Conservation (phyloP, 2,113 vertebrate genomes). For the Tilapia sparmanii region DNA sequence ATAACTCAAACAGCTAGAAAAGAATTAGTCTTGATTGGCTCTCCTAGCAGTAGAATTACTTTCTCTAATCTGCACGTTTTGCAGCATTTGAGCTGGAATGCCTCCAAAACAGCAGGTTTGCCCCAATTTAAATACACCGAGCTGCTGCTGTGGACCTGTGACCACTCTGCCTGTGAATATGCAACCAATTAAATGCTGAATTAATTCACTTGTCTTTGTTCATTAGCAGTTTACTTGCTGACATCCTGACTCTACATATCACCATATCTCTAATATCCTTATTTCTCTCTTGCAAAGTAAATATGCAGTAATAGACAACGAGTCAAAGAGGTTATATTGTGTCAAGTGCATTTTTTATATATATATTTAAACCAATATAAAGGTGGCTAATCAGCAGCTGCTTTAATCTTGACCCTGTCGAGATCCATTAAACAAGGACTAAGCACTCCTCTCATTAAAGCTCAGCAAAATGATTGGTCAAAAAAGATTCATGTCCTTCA, state of each 20-base stretch:
- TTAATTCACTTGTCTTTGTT: not conserved
- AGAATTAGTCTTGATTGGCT: not conserved
- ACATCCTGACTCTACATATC: not conserved
- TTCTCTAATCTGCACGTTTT: not conserved
- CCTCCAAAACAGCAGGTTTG: not conserved
- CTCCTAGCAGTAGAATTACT: not conserved
- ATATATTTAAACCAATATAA: not conserved
- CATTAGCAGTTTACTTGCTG: not conserved
- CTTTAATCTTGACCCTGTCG: not conserved
- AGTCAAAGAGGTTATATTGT: not conserved
- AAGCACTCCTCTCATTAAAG: not conserved
- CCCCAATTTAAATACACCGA: not conserved
- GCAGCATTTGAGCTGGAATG: not conserved
- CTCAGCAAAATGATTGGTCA: not conserved
- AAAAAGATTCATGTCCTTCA: not conserved
- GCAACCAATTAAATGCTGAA: not conserved
- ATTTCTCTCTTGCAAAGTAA: not conserved
- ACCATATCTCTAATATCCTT: not conserved
- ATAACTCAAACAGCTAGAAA: not conserved
- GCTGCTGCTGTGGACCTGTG: not conserved
- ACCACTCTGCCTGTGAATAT: not conserved
- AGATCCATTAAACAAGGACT: not conserved
- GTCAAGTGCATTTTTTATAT: not conserved
- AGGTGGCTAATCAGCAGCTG: not conserved
- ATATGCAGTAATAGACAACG: not conserved